phyloP scores from a whole-genome alignment of 1,140 invertebrate species.

The Solen grandis region DNA sequence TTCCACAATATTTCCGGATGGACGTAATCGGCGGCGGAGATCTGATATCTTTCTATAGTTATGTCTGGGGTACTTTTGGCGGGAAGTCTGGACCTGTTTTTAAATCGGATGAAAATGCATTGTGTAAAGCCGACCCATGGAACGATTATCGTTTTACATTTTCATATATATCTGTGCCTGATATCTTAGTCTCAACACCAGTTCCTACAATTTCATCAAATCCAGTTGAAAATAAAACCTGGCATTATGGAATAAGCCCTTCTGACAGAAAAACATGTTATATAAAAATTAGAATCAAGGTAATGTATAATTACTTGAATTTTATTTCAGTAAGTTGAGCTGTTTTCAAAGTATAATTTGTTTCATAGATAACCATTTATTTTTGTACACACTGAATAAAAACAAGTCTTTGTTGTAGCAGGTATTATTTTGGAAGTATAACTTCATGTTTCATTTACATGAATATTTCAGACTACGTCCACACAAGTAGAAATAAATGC shows the following conservation, averaged over 20 bases:
- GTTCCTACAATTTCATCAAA: background rate
- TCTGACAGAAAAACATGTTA: constrained; percentile 5
- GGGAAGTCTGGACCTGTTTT: constrained; percentile 10
- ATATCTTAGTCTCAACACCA: background rate
- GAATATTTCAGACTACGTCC: background rate
- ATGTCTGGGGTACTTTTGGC: background rate
- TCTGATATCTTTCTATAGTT: background rate
- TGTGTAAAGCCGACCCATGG: background rate
- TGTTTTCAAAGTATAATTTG: background rate
- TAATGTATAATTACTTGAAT: background rate
- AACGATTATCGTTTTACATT: constrained; percentile 15
- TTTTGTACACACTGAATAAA: no score
- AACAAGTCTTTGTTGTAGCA: no score
- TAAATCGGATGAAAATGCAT: background rate
- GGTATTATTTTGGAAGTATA: no score
- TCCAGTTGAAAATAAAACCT: background rate
- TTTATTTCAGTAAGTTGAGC: background rate
- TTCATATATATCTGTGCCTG: constrained; percentile 16
- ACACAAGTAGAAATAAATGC: background rate
- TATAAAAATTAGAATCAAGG: constrained; percentile 15
- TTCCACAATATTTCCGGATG: background rate
- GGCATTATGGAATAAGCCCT: constrained; percentile 10
- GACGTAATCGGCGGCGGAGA: background rate
- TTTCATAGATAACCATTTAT: no score
- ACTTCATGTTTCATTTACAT: no score